Percentiles rank a stretch among this genome's conserved stretches.
Evolutionary conservation across 1,140 invertebrate species (phyloP).

Genomic region (Tetraneura akinire): DNA sequence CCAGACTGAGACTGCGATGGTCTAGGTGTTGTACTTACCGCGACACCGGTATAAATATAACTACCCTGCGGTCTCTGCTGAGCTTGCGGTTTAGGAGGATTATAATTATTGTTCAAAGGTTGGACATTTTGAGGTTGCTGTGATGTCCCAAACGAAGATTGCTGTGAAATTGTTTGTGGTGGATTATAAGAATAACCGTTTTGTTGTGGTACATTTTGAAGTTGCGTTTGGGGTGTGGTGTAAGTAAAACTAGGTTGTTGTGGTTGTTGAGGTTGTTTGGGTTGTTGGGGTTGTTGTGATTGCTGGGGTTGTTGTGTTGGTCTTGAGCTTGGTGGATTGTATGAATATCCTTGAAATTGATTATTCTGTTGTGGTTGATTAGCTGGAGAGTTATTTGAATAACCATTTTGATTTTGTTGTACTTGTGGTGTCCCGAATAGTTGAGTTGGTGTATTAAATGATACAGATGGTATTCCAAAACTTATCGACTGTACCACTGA

Average conservation of each 20-base stretch:
- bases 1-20: neutral
- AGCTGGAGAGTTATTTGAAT: neutral
- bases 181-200: slow-evolving; percentile 19
- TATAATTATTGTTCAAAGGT: neutral
- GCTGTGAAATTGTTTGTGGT: neutral
- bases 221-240: slow-evolving; percentile 2
- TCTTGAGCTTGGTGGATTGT: neutral
- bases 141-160: neutral
- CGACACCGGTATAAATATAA: slow-evolving; percentile 26
- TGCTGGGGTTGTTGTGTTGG: neutral
- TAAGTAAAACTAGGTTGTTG: slow-evolving; percentile 34
- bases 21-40: neutral
- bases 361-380: slow-evolving; percentile 17
- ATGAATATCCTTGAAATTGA: slow-evolving; percentile 6
- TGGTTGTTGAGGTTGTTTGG: neutral
- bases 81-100: neutral
- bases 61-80: neutral
- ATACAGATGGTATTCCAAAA: slow-evolving; percentile 50
- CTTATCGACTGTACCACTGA: slow-evolving; percentile 49
- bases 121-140: neutral
- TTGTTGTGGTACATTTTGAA: slow-evolving; percentile 2
- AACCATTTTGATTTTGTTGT: slow-evolving; percentile 10
- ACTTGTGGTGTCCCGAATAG: neutral
- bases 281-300: neutral
- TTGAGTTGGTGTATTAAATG: slow-evolving; percentile 7